Evolutionary conservation across 2,113 vertebrate species (phyloP).

Genomic region (Muntiacus muntjak): DNA sequence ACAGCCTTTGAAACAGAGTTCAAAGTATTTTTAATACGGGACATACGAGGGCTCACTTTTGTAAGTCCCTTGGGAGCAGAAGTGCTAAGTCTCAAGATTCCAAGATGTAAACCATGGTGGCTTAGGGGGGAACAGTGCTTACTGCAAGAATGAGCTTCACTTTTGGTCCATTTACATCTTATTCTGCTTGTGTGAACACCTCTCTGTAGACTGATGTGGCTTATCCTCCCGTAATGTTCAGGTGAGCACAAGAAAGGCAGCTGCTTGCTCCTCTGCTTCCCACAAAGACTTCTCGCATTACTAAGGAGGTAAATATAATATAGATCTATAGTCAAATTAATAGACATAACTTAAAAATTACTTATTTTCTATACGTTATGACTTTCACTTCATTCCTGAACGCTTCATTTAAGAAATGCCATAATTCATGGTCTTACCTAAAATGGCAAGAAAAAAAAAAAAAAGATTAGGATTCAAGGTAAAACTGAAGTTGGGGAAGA

Average conservation of each 20-base stretch:
- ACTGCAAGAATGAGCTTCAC: conserved; percentile 75
- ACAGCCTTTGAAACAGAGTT: conserved; percentile 93
- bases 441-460: conserved; percentile 60
- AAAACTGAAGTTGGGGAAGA: conserved; percentile 4
- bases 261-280: conserved; percentile 78
- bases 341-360: conserved; percentile 85
- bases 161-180: conserved; percentile 77
- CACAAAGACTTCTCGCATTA: conserved; percentile 82
- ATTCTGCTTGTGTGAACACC: conserved; percentile 76
- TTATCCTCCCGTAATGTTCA: conserved; percentile 73
- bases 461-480: conserved; percentile 33
- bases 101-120: conserved; percentile 79
- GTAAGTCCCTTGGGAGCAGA: conserved; percentile 86
- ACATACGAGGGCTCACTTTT: conserved; percentile 88
- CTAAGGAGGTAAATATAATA: conserved; percentile 84
- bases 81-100: conserved; percentile 83
- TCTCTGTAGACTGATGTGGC: conserved; percentile 69
- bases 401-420: conserved; percentile 62
- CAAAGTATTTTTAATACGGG: conserved; percentile 90
- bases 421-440: conserved; percentile 72
- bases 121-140: conserved; percentile 66
- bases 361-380: conserved; percentile 65
- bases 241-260: conserved; percentile 70
- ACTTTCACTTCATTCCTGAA: conserved; percentile 75
- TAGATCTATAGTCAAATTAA: conserved; percentile 82